These are phyloP conservation scores for Etheostoma nigrum DNA, from an alignment of 2,797 vertebrate species.

Conservation along the genomic window DNA sequence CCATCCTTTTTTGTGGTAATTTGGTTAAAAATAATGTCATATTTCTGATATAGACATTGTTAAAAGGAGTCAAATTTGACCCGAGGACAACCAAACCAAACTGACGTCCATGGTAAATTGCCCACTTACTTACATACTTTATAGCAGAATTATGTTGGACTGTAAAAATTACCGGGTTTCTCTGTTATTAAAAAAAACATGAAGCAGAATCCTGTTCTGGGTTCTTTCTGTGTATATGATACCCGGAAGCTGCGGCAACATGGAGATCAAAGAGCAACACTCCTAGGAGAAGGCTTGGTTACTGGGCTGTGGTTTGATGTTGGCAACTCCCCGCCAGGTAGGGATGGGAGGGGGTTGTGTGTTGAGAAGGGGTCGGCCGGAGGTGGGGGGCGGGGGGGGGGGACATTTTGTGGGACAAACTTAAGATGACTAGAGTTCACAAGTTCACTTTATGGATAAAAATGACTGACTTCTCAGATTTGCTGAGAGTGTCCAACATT, in stretches of 20 bases:
- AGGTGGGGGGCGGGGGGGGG: background rate
- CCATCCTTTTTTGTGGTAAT: too few relatives aligned
- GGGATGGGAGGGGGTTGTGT: conserved; percentile 14
- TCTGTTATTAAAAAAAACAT: conserved; percentile 45
- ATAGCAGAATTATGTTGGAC: conserved; percentile 35
- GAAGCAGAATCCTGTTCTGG: conserved; percentile 52
- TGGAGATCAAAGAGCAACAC: conserved; percentile 60
- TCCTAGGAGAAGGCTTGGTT: conserved; percentile 45
- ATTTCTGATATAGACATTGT: too few relatives aligned
- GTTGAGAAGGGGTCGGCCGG: background rate
- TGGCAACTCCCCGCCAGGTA: conserved; percentile 51
- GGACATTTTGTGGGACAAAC: conserved; percentile 16
- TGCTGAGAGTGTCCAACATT: conserved; percentile 35
- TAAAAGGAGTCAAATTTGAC: too few relatives aligned
- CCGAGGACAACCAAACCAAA: too few relatives aligned
- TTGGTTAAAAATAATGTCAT: too few relatives aligned
- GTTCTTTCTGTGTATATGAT: conserved; percentile 49
- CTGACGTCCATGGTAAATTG: too few relatives aligned
- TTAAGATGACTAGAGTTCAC: conserved; percentile 50
- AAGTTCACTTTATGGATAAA: conserved; percentile 52
- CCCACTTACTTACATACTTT: conserved; percentile 20
- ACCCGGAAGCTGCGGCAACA: conserved; percentile 47
- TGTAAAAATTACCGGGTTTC: conserved; percentile 25
- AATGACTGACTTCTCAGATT: conserved; percentile 48
- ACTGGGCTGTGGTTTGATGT: conserved; percentile 47